Evolutionary conservation across 2,797 vertebrate genomes (phyloP).

Genomic region (Pseudomugil gertrudae): DNA sequence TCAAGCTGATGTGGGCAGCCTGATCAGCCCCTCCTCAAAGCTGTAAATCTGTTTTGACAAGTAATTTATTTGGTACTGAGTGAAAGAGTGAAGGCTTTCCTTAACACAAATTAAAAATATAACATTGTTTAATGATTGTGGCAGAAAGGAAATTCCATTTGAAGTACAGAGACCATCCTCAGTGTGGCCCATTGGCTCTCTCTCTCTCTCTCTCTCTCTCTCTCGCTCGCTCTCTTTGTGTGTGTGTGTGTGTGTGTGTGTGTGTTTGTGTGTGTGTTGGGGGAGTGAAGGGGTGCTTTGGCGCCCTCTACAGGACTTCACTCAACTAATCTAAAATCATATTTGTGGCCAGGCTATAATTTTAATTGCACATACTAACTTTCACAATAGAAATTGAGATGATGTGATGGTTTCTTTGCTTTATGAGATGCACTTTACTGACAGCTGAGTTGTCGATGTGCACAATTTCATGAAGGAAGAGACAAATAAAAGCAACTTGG

Average conservation of each 20-base stretch:
- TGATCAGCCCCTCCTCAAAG: not conserved
- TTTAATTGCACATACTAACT: constrained; percentile 23
- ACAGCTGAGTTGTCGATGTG: constrained; percentile 7
- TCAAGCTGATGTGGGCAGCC: not conserved
- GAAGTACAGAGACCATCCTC: not conserved
- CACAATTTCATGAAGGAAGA: not conserved
- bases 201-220: too few relatives aligned
- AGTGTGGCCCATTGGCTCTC: not conserved
- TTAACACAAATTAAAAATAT: not conserved
- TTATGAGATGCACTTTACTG: constrained; percentile 9
- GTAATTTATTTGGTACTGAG: not conserved
- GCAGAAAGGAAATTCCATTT: not conserved
- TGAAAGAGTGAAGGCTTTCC: not conserved
- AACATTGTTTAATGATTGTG: not conserved
- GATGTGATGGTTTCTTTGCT: constrained; percentile 14
- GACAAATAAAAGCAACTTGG: not conserved
- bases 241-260: too few relatives aligned
- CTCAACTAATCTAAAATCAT: constrained; percentile 18
- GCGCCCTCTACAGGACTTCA: constrained; percentile 65
- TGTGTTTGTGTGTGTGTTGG: not conserved
- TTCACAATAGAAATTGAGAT: constrained; percentile 26
- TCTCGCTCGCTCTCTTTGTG: too few relatives aligned
- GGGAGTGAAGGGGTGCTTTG: constrained; percentile 35
- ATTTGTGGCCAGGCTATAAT: constrained; percentile 25
- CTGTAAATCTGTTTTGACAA: not conserved